These are phyloP conservation scores for Acinonyx jubatus DNA, from an alignment of 2,113 vertebrate genomes.

Conservation along the genomic window DNA sequence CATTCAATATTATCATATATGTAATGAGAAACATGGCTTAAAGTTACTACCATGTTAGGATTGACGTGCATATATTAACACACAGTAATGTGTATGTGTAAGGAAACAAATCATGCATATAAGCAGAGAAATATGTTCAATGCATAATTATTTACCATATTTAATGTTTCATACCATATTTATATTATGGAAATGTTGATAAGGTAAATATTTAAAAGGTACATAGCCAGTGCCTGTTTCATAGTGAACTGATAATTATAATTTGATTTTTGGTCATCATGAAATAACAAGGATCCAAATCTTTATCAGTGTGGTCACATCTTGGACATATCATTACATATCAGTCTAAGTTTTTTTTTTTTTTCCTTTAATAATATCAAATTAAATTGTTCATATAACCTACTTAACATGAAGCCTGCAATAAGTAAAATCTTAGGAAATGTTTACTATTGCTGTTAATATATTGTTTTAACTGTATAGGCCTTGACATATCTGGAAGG, in stretches of 20 bases:
- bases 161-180: slow-evolving; percentile 52
- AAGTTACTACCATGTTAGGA: not conserved
- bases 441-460: not conserved
- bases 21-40: not conserved
- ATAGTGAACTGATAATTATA: slow-evolving; percentile 34
- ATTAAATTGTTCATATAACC: not conserved
- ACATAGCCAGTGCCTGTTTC: not conserved
- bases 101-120: not conserved
- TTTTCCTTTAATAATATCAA: not conserved
- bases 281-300: not conserved
- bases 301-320: not conserved
- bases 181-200: slow-evolving; percentile 43
- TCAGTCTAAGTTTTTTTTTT: not conserved
- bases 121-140: not conserved
- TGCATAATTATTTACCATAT: not conserved
- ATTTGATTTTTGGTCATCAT: not conserved
- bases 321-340: not conserved
- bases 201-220: not conserved
- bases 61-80: not conserved
- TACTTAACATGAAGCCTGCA: not conserved
- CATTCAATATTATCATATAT: not conserved
- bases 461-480: not conserved
- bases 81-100: not conserved
- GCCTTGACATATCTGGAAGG: not conserved
- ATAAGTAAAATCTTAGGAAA: not conserved